Conservation (phyloP, 1,140 invertebrate species). For the honey bee (Apis mellifera) region DNA sequence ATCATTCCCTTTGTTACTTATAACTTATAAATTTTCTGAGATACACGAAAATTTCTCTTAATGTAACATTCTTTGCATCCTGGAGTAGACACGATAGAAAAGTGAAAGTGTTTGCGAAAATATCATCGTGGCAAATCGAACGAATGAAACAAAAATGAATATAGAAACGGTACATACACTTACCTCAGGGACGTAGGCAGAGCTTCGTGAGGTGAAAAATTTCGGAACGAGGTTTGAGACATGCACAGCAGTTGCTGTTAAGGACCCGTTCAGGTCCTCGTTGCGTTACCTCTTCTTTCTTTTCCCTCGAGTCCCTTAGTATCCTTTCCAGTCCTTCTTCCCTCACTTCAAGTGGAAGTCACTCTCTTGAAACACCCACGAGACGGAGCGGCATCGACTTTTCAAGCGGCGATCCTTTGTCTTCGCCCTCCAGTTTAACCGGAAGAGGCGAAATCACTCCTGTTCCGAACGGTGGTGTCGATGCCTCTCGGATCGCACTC, state of each 20-base stretch:
- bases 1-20: no score
- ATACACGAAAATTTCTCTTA: no score
- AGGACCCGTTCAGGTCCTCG: conserved; percentile 66
- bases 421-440: no score
- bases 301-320: conserved; percentile 4
- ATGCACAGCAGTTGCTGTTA: conserved; percentile 62
- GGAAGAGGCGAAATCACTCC: background rate
- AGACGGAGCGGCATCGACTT: conserved; percentile 29
- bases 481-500: conserved; percentile 10
- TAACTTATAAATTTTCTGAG: no score
- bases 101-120: no score
- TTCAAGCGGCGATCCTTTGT: background rate
- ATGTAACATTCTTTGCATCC: no score
- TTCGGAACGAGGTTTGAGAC: conserved; percentile 57
- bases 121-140: no score
- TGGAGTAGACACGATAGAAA: no score
- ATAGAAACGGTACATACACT: background rate
- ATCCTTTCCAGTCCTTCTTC: background rate
- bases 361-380: conserved; percentile 28
- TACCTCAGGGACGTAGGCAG: conserved; percentile 68
- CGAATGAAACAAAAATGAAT: background rate
- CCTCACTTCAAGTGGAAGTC: background rate
- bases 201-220: conserved; percentile 66
- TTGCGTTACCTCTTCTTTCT: conserved; percentile 5
- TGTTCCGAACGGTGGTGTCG: background rate